Conservation (phyloP, 2,888 invertebrate species). For the Anarsia innoxiella region DNA sequence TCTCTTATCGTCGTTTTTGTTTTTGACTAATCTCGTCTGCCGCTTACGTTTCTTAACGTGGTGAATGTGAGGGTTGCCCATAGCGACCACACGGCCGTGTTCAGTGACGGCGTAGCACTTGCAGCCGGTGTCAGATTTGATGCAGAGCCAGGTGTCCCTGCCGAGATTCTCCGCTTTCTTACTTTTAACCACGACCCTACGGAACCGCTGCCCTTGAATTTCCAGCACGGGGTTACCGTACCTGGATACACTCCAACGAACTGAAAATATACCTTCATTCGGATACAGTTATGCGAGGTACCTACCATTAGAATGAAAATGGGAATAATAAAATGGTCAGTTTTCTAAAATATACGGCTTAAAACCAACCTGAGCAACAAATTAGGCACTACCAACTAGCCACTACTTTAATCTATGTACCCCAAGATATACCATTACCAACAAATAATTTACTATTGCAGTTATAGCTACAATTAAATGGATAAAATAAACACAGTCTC, state of each 20-base stretch:
- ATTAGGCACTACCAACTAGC: no score
- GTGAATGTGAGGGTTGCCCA: conserved; percentile 39
- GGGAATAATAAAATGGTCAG: no score
- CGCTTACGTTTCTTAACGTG: conserved; percentile 25
- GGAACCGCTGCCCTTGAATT: conserved; percentile 45
- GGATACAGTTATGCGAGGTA: no score
- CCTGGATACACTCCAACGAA: conserved; percentile 48
- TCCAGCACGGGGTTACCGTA: conserved; percentile 56
- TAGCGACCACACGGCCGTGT: conserved; percentile 32
- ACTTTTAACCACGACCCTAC: conserved; percentile 27
- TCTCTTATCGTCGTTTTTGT: no score
- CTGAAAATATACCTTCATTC: conserved; percentile 48
- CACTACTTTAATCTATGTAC: no score
- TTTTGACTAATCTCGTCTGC: conserved; percentile 9
- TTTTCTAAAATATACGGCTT: no score
- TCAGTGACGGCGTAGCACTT: conserved; percentile 44
- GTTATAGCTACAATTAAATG: no score
- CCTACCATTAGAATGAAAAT: no score
- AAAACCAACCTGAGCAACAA: no score
- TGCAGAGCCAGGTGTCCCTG: conserved; percentile 47
- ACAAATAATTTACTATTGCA: no score
- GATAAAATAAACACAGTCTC: no score
- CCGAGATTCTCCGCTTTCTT: conserved; percentile 7
- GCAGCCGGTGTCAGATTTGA: conserved; percentile 58
- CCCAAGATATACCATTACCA: no score